Evolutionary conservation across 1,140 invertebrate genomes (phyloP).

Genomic region (Sarcophaga peregrina): DNA sequence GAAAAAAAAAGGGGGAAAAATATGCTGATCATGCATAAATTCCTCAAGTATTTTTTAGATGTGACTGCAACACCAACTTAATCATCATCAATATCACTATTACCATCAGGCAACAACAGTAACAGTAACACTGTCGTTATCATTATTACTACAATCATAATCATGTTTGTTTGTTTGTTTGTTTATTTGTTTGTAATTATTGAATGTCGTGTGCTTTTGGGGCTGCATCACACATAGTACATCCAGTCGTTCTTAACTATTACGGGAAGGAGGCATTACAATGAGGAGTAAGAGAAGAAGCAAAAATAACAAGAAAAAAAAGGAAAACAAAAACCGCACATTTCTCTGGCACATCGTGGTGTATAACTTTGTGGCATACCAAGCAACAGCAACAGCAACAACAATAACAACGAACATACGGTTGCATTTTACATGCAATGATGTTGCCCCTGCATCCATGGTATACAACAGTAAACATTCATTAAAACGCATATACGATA

Average conservation of each 20-base stretch:
- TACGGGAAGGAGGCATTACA: no score
- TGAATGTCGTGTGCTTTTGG: conserved; percentile 14
- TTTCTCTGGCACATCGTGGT: neutral
- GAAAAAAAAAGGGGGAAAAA: neutral
- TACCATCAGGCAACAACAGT: no score
- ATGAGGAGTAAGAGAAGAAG: no score
- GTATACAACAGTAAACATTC: no score
- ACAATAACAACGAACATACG: neutral
- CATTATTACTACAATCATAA: neutral
- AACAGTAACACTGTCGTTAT: neutral
- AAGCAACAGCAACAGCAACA: no score
- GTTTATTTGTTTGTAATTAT: no score
- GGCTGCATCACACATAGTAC: neutral
- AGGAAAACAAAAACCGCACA: neutral
- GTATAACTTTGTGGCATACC: neutral
- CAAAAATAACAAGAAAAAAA: no score
- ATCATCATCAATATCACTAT: neutral
- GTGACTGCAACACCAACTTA: neutral
- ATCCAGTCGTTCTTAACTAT: no score
- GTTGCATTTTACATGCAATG: neutral
- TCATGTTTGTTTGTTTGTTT: no score
- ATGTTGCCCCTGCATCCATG: neutral
- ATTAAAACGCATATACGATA: no score
- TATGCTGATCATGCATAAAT: conserved; percentile 9
- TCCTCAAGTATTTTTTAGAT: neutral